Percentiles rank a stretch among this genome's conserved stretches.
Evolutionary conservation across 1,140 invertebrate species (phyloP).

Genomic region (Patella vulgata): DNA sequence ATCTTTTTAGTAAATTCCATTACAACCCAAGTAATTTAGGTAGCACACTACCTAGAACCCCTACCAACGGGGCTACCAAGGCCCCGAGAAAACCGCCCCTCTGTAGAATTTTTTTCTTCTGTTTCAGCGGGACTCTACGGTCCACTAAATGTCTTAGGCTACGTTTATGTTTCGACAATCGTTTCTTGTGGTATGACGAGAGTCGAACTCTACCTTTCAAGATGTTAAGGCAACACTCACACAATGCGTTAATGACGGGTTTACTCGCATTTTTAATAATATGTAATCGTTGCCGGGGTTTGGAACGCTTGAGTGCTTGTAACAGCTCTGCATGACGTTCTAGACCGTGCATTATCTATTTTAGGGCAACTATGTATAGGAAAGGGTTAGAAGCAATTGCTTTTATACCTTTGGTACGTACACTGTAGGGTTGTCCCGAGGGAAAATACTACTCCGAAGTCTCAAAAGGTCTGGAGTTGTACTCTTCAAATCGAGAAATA

Average conservation of each 20-base stretch:
- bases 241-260: neutral
- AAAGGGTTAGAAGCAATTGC: too few relatives aligned
- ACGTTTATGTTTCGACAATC: conserved; percentile 3
- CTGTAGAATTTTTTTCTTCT: neutral
- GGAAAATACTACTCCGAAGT: conserved; percentile 18
- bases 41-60: neutral
- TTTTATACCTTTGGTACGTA: conserved; percentile 14
- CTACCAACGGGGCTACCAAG: neutral
- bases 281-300: neutral
- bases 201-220: conserved; percentile 15
- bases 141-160: neutral
- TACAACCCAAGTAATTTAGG: neutral
- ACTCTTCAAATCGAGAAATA: conserved; percentile 28
- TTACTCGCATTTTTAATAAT: neutral
- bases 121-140: neutral
- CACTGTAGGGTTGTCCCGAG: neutral
- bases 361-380: too few relatives aligned
- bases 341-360: neutral
- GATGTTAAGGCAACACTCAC: conserved; percentile 14
- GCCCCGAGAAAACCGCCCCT: conserved; percentile 9
- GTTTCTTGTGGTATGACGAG: neutral
- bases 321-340: neutral
- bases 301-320: neutral
- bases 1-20: conserved; percentile 7
- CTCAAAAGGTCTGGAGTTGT: conserved; percentile 16